Base-by-base conservation (phyloP, 2,888 invertebrate genomes). In the Zaprionus obscuricornis region DNA sequence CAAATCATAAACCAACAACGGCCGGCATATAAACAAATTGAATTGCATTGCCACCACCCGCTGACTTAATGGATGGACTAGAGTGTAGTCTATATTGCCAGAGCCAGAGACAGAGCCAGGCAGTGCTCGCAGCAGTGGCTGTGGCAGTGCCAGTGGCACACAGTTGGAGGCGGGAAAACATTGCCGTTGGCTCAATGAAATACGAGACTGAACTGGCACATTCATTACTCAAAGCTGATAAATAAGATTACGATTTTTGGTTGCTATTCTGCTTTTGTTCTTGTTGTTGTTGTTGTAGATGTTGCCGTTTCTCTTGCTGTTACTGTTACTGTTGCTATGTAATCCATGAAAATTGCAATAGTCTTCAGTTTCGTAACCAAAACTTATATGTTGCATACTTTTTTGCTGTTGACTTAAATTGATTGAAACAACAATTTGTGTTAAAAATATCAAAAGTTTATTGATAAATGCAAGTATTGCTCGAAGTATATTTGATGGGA, bases 11-110 rank as follows among this genome's bases (percentile, higher is more conserved):
- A 57, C 47, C 54, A 74, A 65, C 36, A 18, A 11, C 14, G 40
- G 29, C 29, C 24, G 39, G 55, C 58, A 68, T 75, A 85, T 85
- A 85, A 78, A 85, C 85, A 85, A 85, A 78, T 78, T 85, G 86
- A 85, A 85, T 65, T 71, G 74, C 68, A 67, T 29, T n/a, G n/a
- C n/a, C n/a, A n/a, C 31, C 11, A 14, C n/a, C 20, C n/a, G 11
- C 13, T 34, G 45, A 43, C 45, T 62, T 62, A 65, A 66, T 62
- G 40, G 34, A 46, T 36, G 16, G 29, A 52, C n/a, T n/a, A n/a
- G n/a, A n/a, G n/a, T n/a, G n/a, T n/a, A n/a, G n/a, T n/a, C n/a
- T n/a, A n/a, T n/a, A n/a, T n/a, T 43, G 36, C 43, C 43, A 20
- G 43, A 18, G 34, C 51, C 68, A 60, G 34, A 54, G 34, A n/a